Percentiles rank a stretch among this genome's conserved stretches.
phyloP scores from a whole-genome alignment of 2,113 vertebrate genomes.

The Ardeotis arabs region DNA sequence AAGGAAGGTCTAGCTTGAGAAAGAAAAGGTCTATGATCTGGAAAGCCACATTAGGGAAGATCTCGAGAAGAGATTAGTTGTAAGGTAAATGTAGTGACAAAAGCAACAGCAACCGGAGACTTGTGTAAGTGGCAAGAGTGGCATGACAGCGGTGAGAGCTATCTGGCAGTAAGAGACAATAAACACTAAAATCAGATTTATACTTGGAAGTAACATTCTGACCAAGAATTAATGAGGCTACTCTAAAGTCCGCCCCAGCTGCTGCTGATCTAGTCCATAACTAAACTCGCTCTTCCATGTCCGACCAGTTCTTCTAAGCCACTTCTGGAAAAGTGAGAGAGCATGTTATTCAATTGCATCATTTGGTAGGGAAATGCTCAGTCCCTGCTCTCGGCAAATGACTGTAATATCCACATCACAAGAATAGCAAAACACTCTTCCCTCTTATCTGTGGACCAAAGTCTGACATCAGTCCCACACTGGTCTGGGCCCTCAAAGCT shows the following conservation, averaged over 20 bases:
- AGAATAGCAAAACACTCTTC: background rate
- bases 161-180: background rate
- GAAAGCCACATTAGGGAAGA: background rate
- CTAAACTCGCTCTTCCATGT: background rate
- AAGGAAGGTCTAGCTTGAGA: background rate
- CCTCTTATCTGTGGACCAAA: background rate
- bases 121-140: background rate
- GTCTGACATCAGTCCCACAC: background rate
- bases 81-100: background rate
- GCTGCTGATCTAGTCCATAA: background rate
- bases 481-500: background rate
- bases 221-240: background rate
- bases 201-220: background rate
- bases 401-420: constrained; percentile 40
- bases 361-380: constrained; percentile 50
- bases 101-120: background rate
- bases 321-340: background rate
- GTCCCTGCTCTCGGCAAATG: background rate
- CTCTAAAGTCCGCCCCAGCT: background rate
- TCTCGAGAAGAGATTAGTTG: background rate
- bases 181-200: background rate
- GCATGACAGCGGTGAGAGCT: background rate
- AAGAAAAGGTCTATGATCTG: background rate
- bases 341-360: background rate
- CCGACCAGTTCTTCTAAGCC: constrained; percentile 9